Percentiles rank a stretch among this genome's conserved stretches.
Evolutionary conservation across 2,888 invertebrate genomes (phyloP).

Genomic region (Asteroscopus sphinx): DNA sequence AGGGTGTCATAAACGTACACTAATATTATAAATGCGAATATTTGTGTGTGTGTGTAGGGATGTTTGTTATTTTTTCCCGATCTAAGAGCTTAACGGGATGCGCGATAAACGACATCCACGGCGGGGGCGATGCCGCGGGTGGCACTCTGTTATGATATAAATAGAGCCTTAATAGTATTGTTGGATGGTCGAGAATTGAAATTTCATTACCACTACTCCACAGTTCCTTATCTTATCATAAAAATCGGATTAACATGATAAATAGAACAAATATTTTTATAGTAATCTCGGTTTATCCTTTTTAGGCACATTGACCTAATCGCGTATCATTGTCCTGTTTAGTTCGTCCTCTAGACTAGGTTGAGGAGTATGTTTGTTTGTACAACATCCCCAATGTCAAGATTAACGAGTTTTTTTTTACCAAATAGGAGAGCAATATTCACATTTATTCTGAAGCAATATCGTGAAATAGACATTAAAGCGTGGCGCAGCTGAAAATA

Average conservation of each 20-base stretch:
- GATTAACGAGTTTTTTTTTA: constrained; percentile 67
- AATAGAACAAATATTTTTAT: constrained; percentile 39
- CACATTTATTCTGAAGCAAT: constrained; percentile 70
- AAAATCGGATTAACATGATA: constrained; percentile 37
- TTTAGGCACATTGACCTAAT: constrained; percentile 41
- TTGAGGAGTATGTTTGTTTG: constrained; percentile 62
- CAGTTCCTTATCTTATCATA: constrained; percentile 37
- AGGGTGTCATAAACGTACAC: no score
- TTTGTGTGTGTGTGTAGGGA: no score
- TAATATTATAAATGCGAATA: no score
- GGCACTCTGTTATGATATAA: no score
- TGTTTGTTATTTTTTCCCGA: no score
- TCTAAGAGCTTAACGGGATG: no score
- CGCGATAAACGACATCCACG: no score
- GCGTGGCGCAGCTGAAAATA: constrained; percentile 80
- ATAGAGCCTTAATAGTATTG: constrained; percentile 7
- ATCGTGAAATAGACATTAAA: constrained; percentile 72
- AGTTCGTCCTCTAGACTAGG: constrained; percentile 61
- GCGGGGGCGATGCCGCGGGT: no score
- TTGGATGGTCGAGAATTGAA: constrained; percentile 15
- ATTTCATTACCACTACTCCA: constrained; percentile 19
- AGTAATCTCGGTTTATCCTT: constrained; percentile 20
- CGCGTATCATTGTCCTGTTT: constrained; percentile 29
- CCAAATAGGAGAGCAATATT: constrained; percentile 47
- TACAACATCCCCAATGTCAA: constrained; percentile 66